These are phyloP conservation scores for Gnatocerus cornutus DNA, from an alignment of 2,888 invertebrate species.

Conservation along the genomic window DNA sequence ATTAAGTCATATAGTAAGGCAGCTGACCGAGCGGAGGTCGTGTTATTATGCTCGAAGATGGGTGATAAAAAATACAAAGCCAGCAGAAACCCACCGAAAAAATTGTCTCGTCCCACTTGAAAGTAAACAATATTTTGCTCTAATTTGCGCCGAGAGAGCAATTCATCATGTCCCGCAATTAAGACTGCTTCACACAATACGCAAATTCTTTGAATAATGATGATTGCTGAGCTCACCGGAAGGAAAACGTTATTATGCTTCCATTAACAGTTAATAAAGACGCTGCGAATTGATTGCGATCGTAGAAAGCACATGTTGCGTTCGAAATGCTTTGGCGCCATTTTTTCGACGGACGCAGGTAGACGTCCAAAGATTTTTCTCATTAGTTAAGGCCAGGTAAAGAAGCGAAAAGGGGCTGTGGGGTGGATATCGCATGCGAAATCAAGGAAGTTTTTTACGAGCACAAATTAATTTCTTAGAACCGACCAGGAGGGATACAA, in stretches of 20 bases:
- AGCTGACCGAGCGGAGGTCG: constrained; percentile 54
- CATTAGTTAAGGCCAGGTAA: constrained; percentile 66
- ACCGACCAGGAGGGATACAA: constrained; percentile 34
- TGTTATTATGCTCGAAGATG: constrained; percentile 45
- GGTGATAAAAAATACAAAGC: constrained; percentile 42
- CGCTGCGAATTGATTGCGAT: constrained; percentile 48
- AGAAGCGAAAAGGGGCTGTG: constrained; percentile 57
- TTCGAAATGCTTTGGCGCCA: constrained; percentile 60
- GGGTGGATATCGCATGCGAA: constrained; percentile 64
- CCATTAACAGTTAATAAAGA: constrained; percentile 53
- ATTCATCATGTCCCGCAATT: constrained; percentile 17
- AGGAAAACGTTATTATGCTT: constrained; percentile 54
- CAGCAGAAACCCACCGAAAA: constrained; percentile 18
- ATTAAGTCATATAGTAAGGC: constrained; percentile 60
- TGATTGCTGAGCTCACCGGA: constrained; percentile 58
- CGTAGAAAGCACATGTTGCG: constrained; percentile 12
- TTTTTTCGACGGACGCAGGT: constrained; percentile 58
- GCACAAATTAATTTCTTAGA: constrained; percentile 54
- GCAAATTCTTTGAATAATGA: constrained; percentile 54
- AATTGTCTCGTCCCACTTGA: constrained; percentile 29
- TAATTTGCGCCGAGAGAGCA: constrained; percentile 14
- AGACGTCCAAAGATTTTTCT: constrained; percentile 62
- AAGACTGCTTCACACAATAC: constrained; percentile 39
- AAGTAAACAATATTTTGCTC: constrained; percentile 30
- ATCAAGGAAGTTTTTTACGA: constrained; percentile 63